Percentiles rank a stretch among this genome's conserved stretches.
phyloP scores from a whole-genome alignment of 2,797 vertebrate genomes.

The Microcaecilia unicolor region DNA sequence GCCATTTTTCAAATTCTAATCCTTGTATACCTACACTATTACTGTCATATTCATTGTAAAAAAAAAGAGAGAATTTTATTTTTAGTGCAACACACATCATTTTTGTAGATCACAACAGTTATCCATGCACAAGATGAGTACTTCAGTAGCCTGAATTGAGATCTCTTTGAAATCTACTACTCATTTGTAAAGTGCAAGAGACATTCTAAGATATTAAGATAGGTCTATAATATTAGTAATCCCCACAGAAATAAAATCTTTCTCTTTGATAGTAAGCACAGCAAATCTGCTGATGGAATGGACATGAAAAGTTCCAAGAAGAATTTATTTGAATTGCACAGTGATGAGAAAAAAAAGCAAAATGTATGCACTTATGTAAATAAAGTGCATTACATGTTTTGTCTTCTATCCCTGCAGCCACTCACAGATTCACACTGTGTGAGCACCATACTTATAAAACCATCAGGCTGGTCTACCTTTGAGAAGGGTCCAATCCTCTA shows the following conservation, averaged over 20 bases:
- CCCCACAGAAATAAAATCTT: not conserved
- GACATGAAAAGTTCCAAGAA: not conserved
- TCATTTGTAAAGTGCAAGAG: not conserved
- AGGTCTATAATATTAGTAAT: not conserved
- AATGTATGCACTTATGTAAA: no score
- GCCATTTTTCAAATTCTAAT: no score
- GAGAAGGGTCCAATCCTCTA: conserved; percentile 18
- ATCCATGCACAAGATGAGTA: conserved; percentile 14
- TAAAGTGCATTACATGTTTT: conserved; percentile 1
- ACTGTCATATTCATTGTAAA: no score
- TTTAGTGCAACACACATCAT: not conserved
- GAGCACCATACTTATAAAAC: not conserved
- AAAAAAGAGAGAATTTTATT: no score
- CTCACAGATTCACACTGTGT: not conserved
- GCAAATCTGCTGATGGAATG: not conserved
- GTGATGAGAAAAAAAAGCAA: not conserved
- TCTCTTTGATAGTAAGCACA: not conserved
- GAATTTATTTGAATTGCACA: not conserved
- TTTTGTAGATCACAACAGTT: not conserved
- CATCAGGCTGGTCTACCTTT: conserved; percentile 9
- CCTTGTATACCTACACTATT: no score
- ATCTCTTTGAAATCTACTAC: not conserved
- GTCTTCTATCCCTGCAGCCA: conserved; percentile 2
- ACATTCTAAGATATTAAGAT: not conserved
- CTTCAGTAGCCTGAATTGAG: no score